A percentile compares a stretch with the other conserved stretches of the same genome.
These are phyloP conservation scores for Proterorhinus semilunaris DNA, from an alignment of 2,113 vertebrate species.

Conservation along the genomic window DNA sequence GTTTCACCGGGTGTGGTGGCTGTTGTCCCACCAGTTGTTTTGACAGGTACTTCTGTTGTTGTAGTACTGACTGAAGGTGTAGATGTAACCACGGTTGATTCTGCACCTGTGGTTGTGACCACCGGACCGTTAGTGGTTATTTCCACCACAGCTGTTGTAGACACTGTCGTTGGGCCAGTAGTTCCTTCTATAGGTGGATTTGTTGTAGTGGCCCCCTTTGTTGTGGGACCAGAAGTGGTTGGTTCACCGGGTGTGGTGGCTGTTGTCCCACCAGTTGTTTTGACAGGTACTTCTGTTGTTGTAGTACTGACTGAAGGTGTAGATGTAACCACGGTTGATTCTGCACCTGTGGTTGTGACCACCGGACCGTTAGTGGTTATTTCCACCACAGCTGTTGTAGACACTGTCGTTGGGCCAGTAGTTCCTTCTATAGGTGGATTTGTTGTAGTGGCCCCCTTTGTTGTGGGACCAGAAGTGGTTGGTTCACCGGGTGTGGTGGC, in stretches of 20 bases:
- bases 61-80: conserved; percentile 10
- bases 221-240: not conserved
- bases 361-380: not conserved
- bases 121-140: not conserved
- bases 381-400: not conserved
- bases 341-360: not conserved
- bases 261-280: not conserved
- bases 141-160: not conserved
- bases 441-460: not conserved
- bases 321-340: not conserved
- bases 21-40: not conserved
- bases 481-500: not conserved
- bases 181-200: not conserved
- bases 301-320: not conserved
- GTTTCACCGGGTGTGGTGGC: not conserved
- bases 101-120: not conserved
- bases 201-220: not conserved
- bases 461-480: not conserved
- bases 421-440: not conserved
- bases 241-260: not conserved
- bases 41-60: conserved; percentile 1
- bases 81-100: not conserved
- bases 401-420: not conserved
- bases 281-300: not conserved
- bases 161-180: not conserved